Evolutionary conservation across 2,888 invertebrate genomes (phyloP).

Genomic region (Crossocerus cetratus): DNA sequence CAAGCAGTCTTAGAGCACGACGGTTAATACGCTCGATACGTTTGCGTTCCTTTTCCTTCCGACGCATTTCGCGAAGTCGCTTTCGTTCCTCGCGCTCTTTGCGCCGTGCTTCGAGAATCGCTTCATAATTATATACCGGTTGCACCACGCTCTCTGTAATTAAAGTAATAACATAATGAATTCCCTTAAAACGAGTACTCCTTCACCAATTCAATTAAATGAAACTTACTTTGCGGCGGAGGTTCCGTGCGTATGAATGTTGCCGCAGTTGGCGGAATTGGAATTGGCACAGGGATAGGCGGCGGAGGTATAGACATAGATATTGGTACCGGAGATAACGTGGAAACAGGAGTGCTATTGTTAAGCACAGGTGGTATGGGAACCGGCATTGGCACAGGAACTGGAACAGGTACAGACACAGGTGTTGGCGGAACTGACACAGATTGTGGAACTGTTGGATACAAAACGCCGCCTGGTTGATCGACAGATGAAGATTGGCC

Average conservation of each 20-base stretch:
- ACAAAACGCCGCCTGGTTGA: constrained; percentile 45
- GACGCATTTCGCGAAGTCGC: constrained; percentile 63
- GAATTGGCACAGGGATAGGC: constrained; percentile 55
- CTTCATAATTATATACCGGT: constrained; percentile 74
- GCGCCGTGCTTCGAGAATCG: constrained; percentile 71
- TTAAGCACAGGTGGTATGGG: constrained; percentile 42
- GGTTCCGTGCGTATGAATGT: constrained; percentile 42
- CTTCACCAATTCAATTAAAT: not conserved
- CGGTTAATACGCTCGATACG: constrained; percentile 69
- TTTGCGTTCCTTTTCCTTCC: constrained; percentile 69
- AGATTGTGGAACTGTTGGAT: constrained; percentile 42
- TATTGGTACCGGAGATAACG: constrained; percentile 48
- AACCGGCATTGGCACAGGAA: constrained; percentile 61
- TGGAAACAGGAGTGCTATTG: constrained; percentile 29
- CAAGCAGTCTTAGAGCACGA: constrained; percentile 57
- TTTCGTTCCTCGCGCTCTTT: constrained; percentile 73
- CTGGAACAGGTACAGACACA: constrained; percentile 58
- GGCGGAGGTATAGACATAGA: constrained; percentile 59
- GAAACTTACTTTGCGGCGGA: constrained; percentile 42
- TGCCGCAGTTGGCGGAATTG: constrained; percentile 34
- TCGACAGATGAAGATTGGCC: constrained; percentile 40
- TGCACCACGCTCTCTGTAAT: constrained; percentile 57
- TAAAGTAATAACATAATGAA: constrained; percentile 6
- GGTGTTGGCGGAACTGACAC: constrained; percentile 46
- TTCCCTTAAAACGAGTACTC: not conserved